phyloP scores from a whole-genome alignment of 1,140 invertebrate genomes.

The Euschistus heros region DNA sequence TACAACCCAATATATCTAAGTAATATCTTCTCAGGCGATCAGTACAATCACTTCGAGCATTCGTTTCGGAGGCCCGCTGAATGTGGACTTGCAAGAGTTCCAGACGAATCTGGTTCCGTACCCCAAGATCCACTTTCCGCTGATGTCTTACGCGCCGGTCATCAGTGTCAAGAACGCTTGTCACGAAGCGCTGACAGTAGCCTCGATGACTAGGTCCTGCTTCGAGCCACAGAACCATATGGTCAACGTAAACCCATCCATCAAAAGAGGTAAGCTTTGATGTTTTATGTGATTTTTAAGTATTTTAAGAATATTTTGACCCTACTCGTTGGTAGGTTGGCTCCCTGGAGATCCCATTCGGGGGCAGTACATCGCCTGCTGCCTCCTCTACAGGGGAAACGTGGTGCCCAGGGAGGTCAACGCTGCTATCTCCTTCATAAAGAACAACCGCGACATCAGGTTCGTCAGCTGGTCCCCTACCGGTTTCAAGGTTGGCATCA shows the following conservation, averaged over 20 bases:
- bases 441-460: constrained; percentile 34
- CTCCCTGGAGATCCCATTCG: constrained; percentile 35
- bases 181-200: constrained; percentile 40
- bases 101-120: constrained; percentile 52
- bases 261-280: no score
- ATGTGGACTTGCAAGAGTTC: constrained; percentile 54
- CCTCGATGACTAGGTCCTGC: constrained; percentile 37
- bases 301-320: no score
- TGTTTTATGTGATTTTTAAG: no score
- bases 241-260: constrained; percentile 37
- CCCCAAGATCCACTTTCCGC: constrained; percentile 42
- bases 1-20: no score
- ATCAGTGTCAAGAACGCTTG: constrained; percentile 42
- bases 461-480: constrained; percentile 41
- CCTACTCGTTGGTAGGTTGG: no score
- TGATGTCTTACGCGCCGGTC: constrained; percentile 46
- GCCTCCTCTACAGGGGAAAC: constrained; percentile 47
- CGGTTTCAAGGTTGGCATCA: constrained; percentile 29
- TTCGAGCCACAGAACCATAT: constrained; percentile 43
- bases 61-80: constrained; percentile 59
- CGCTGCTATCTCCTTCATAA: constrained; percentile 42
- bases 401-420: constrained; percentile 48
- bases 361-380: constrained; percentile 47
- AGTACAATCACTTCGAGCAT: constrained; percentile 49
- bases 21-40: constrained; percentile 43